Evolutionary conservation across 2,797 vertebrate species (phyloP).

Genomic region (Anguilla megastoma): DNA sequence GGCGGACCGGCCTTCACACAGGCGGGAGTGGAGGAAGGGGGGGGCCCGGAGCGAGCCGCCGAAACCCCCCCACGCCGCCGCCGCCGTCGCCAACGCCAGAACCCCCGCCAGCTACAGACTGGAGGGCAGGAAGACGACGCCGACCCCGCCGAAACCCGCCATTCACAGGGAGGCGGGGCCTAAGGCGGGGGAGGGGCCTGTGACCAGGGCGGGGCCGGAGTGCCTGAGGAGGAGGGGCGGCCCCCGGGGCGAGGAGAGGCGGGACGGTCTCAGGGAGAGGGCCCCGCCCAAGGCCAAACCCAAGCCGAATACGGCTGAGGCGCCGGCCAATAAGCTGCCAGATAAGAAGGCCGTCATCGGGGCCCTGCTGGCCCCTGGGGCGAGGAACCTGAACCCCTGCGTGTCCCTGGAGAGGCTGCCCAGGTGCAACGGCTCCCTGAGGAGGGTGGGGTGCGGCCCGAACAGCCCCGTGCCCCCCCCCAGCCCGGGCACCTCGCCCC

Average conservation of each 20-base stretch:
- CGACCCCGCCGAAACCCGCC: neutral
- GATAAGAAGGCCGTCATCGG: conserved; percentile 72
- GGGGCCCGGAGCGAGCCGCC: conserved; percentile 61
- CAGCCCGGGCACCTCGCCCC: conserved; percentile 57
- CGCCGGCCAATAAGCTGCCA: conserved; percentile 73
- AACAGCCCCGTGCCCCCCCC: conserved; percentile 47
- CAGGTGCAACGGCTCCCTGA: conserved; percentile 74
- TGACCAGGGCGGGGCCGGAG: conserved; percentile 49
- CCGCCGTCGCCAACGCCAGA: conserved; percentile 23
- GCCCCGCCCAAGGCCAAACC: conserved; percentile 66
- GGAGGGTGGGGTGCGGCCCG: conserved; percentile 66
- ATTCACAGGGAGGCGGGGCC: conserved; percentile 58
- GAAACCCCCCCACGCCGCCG: conserved; percentile 55
- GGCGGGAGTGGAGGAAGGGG: conserved; percentile 26
- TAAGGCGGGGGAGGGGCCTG: conserved; percentile 55
- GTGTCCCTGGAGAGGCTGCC: conserved; percentile 40
- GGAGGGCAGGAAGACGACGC: neutral
- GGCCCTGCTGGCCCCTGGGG: conserved; percentile 56
- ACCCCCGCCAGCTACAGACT: conserved; percentile 19
- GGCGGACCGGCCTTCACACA: neutral
- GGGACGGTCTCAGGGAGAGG: conserved; percentile 71
- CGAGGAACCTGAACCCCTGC: conserved; percentile 52
- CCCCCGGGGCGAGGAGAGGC: conserved; percentile 63
- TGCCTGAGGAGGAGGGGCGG: conserved; percentile 68
- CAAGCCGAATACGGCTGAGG: conserved; percentile 75